Percentiles rank a stretch among this genome's conserved stretches.
Evolutionary conservation across 2,888 invertebrate species (phyloP).

Genomic region (Troglohyphantes excavatus): DNA sequence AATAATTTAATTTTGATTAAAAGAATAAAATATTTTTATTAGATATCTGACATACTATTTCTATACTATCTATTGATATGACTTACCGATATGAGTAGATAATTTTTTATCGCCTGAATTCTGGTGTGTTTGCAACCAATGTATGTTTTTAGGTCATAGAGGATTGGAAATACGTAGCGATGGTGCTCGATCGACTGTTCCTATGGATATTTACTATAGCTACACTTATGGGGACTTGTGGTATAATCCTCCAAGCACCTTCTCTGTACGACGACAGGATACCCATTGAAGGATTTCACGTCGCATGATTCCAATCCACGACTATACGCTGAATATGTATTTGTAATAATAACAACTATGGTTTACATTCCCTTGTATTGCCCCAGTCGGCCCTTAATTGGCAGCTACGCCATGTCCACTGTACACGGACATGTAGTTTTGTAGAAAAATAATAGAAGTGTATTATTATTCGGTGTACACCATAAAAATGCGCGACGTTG

Average conservation of each 20-base stretch:
- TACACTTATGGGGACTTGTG: conserved; percentile 92
- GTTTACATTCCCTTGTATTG: conserved; percentile 41
- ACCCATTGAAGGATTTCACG: conserved; percentile 74
- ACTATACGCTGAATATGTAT: conserved; percentile 22
- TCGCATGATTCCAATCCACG: conserved; percentile 53
- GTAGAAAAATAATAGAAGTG: conserved; percentile 56
- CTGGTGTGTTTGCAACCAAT: conserved; percentile 1
- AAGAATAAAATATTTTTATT: too few relatives aligned
- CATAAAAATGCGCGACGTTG: not conserved
- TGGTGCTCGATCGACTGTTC: conserved; percentile 95
- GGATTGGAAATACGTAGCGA: conserved; percentile 97
- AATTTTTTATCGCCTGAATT: too few relatives aligned
- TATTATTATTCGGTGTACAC: conserved; percentile 12
- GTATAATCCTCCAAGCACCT: conserved; percentile 89
- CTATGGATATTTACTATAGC: conserved; percentile 95
- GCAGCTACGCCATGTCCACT: conserved; percentile 78
- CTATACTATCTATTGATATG: too few relatives aligned
- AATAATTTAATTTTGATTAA: too few relatives aligned
- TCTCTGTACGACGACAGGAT: conserved; percentile 89
- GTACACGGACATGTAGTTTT: conserved; percentile 67
- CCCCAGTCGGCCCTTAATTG: conserved; percentile 75
- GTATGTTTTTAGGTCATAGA: conserved; percentile 90
- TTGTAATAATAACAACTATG: conserved; percentile 15
- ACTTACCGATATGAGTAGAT: too few relatives aligned
- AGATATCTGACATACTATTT: too few relatives aligned